Conservation (phyloP, 92 coral and sea anemone species). For the Isaurus tuberculatus region DNA sequence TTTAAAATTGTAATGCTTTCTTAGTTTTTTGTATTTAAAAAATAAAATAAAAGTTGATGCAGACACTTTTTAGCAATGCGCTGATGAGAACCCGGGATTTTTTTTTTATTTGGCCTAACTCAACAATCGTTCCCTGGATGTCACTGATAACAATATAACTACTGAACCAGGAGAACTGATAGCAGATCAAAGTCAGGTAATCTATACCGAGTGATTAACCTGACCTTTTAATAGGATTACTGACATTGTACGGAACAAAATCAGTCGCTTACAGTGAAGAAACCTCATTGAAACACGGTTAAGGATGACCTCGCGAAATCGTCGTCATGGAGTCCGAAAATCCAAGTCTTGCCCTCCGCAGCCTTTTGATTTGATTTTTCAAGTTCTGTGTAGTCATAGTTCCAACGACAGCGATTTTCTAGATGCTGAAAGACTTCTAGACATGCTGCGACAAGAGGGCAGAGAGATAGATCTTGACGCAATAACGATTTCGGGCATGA, state of each 20-base stretch:
- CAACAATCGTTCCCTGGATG: slow-evolving; percentile 23
- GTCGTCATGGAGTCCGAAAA: slow-evolving; percentile 27
- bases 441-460: slow-evolving; percentile 62
- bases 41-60: too few species aligned
- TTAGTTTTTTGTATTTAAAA: too few species aligned
- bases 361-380: slow-evolving; percentile 84
- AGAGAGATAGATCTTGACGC: slow-evolving; percentile 78
- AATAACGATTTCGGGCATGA: slow-evolving; percentile 93
- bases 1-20: too few species aligned
- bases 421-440: slow-evolving; percentile 71
- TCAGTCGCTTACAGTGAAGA: not conserved
- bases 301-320: slow-evolving; percentile 36
- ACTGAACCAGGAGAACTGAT: not conserved
- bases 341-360: slow-evolving; percentile 54
- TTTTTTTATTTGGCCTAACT: too few species aligned
- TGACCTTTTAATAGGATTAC: slow-evolving; percentile 5
- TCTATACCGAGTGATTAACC: not conserved
- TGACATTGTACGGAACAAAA: not conserved
- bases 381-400: slow-evolving; percentile 67
- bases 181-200: slow-evolving; percentile 8
- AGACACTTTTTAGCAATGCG: too few species aligned
- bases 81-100: too few species aligned
- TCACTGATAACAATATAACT: slow-evolving; percentile 33
- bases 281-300: not conserved
- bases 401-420: slow-evolving; percentile 61